Conservation (phyloP, 2,797 vertebrate genomes). For the Heliangelus exortis region DNA sequence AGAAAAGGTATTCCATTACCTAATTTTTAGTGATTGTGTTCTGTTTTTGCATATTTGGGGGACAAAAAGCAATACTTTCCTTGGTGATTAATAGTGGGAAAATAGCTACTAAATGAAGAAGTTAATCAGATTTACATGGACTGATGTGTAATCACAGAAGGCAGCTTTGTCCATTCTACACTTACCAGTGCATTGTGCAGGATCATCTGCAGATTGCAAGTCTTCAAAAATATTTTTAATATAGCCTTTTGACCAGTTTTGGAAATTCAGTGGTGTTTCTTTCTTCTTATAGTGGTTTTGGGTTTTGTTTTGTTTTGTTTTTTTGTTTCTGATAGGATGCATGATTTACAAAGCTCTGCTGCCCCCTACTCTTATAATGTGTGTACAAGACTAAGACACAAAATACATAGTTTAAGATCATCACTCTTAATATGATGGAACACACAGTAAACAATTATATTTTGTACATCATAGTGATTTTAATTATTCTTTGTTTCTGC, state of each 20-base stretch:
- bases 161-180: neutral
- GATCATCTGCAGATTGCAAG: neutral
- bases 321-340: neutral
- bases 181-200: neutral
- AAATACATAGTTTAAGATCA: neutral
- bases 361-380: conserved; percentile 65
- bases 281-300: neutral
- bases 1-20: conserved; percentile 85
- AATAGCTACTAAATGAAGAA: neutral
- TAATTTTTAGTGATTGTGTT: neutral
- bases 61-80: neutral
- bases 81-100: neutral
- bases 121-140: neutral
- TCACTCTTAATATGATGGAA: neutral
- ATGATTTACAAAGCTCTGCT: conserved; percentile 53
- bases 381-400: neutral
- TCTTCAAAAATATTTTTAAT: neutral
- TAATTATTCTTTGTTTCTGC: neutral
- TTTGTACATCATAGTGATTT: neutral
- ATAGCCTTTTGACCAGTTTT: neutral
- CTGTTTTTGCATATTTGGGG: neutral
- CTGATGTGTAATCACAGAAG: neutral
- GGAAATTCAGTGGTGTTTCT: neutral
- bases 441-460: neutral
- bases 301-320: too few relatives aligned